Percentiles rank a stretch among this genome's conserved stretches.
Evolutionary conservation across 2,113 vertebrate genomes (phyloP).

Genomic region (Sylvia atricapilla): DNA sequence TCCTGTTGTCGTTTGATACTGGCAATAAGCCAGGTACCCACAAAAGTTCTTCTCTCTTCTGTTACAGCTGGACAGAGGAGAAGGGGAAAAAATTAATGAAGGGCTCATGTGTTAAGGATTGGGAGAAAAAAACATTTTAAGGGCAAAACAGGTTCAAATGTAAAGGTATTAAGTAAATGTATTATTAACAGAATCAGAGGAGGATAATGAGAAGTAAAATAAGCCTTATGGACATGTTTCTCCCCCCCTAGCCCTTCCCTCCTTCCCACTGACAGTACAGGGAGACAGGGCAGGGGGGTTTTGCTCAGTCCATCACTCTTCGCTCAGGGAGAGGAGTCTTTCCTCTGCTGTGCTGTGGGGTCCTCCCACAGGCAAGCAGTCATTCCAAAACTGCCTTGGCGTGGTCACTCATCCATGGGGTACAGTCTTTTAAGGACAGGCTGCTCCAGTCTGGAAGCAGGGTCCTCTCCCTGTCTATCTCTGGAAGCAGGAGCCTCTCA

Average conservation of each 20-base stretch:
- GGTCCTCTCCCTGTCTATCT: background rate
- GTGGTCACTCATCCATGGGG: accelerated
- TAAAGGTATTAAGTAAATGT: background rate
- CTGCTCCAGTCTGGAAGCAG: background rate
- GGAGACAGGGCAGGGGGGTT: background rate
- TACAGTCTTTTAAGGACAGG: background rate
- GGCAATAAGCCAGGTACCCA: background rate
- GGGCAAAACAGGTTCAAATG: background rate
- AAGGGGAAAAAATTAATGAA: background rate
- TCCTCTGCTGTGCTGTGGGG: background rate
- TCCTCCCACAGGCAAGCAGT: background rate
- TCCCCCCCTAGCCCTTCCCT: background rate
- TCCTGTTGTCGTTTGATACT: background rate
- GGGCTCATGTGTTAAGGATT: background rate
- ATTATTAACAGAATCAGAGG: background rate
- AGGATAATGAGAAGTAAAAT: background rate
- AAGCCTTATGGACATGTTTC: background rate
- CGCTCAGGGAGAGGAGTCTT: background rate
- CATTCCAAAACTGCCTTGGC: background rate
- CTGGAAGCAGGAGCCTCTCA: background rate
- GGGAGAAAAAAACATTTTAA: background rate
- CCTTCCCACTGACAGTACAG: background rate
- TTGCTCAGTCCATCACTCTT: background rate
- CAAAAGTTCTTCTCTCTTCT: background rate
- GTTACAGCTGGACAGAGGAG: background rate